phyloP scores from a whole-genome alignment of 1,140 invertebrate species.

The Lepidurus apus region DNA sequence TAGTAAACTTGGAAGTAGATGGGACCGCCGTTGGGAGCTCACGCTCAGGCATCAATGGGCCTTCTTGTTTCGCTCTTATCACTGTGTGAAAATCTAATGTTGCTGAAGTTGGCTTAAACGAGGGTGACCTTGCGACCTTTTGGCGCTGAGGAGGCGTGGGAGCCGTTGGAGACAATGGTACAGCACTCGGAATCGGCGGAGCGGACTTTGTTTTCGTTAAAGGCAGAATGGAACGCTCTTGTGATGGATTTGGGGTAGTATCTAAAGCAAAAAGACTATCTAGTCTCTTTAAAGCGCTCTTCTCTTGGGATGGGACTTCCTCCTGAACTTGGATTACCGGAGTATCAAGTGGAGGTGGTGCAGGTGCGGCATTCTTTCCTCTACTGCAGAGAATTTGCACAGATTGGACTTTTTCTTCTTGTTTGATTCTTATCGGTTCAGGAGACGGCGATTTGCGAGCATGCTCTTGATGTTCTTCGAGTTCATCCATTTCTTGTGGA shows the following conservation, averaged over 20 bases:
- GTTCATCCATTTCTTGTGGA: constrained; percentile 26
- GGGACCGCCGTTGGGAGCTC: neutral
- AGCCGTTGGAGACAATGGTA: neutral
- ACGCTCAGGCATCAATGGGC: neutral
- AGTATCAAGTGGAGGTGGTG: neutral
- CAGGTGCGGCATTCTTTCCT: neutral
- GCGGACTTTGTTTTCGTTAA: neutral
- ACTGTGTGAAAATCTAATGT: neutral
- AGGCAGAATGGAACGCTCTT: neutral
- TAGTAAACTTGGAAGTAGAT: neutral
- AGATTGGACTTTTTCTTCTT: neutral
- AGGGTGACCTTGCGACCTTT: constrained; percentile 26
- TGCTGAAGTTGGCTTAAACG: constrained; percentile 24
- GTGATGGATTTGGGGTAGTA: neutral
- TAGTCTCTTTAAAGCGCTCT: constrained; percentile 23
- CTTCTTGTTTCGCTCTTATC: constrained; percentile 3
- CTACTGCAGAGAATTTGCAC: neutral
- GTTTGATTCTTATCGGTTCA: neutral
- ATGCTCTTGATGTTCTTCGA: constrained; percentile 30
- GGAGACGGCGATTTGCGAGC: constrained; percentile 28
- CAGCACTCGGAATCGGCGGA: constrained; percentile 30
- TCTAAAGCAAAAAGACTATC: constrained; percentile 14
- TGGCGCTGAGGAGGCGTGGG: neutral
- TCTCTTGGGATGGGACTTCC: neutral
- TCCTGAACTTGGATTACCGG: neutral